Percentiles rank a stretch among this genome's conserved stretches.
Evolutionary conservation across 1,140 invertebrate species (phyloP).

Genomic region (Plectrocnemia conspersa): DNA sequence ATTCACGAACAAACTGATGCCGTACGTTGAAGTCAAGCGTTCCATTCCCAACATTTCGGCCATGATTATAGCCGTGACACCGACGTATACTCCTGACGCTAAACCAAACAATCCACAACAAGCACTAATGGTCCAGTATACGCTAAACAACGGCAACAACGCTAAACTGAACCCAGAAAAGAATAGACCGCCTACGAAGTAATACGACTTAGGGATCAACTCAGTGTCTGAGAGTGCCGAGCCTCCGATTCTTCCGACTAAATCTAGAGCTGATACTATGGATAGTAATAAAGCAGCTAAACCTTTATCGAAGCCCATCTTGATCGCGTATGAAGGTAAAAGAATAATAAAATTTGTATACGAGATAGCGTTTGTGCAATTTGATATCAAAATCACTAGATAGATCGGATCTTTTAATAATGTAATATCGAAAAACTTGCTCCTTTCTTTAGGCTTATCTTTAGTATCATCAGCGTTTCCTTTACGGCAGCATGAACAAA

Average conservation of each 20-base stretch:
- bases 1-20: constrained; percentile 78
- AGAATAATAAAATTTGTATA: constrained; percentile 82
- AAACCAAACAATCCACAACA: constrained; percentile 74
- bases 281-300: constrained; percentile 67
- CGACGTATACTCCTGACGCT: constrained; percentile 79
- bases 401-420: constrained; percentile 74
- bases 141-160: constrained; percentile 59
- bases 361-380: constrained; percentile 77
- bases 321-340: constrained; percentile 67
- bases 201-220: constrained; percentile 70
- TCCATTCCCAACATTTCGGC: constrained; percentile 79
- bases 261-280: constrained; percentile 71
- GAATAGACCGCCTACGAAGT: constrained; percentile 72
- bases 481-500: constrained; percentile 46
- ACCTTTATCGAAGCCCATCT: constrained; percentile 64
- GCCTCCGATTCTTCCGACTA: constrained; percentile 75
- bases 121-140: constrained; percentile 56
- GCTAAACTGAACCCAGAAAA: constrained; percentile 69
- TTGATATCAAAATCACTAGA: constrained; percentile 74
- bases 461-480: constrained; percentile 38
- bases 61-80: constrained; percentile 80
- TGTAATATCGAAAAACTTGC: constrained; percentile 71
- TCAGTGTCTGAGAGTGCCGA: constrained; percentile 73
- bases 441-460: constrained; percentile 46
- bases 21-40: constrained; percentile 76